Evolutionary conservation across 2,888 invertebrate species (phyloP).

Genomic region (Idaea aversata): DNA sequence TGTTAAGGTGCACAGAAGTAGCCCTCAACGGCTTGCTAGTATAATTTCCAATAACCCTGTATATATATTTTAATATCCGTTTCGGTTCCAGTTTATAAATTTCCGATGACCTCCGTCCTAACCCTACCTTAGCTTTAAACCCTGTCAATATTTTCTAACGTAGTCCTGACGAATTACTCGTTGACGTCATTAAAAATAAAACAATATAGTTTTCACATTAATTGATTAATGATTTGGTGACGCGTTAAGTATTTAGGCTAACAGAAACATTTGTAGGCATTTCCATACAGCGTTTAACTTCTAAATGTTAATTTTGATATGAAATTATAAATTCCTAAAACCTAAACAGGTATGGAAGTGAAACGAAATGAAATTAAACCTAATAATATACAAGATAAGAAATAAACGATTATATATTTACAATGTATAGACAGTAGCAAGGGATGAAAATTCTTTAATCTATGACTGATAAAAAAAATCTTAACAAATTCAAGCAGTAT

Average conservation of each 20-base stretch:
- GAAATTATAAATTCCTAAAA: conserved; percentile 5
- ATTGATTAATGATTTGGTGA: conserved; percentile 5
- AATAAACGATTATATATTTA: conserved; percentile 56
- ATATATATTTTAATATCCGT: conserved; percentile 15
- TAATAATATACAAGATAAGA: conserved; percentile 34
- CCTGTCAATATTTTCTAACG: conserved; percentile 66
- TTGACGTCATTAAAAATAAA: conserved; percentile 36
- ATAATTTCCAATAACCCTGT: no score
- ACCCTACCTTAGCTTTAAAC: conserved; percentile 76
- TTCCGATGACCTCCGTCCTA: conserved; percentile 56
- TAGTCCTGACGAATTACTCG: conserved; percentile 33
- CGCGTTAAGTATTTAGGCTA: conserved; percentile 33
- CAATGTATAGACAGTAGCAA: conserved; percentile 34
- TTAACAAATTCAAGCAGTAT: no score
- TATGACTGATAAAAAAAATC: no score
- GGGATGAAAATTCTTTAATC: no score
- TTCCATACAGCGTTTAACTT: neutral
- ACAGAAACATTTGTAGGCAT: conserved; percentile 13
- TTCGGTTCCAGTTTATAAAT: conserved; percentile 24
- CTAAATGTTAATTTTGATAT: conserved; percentile 19
- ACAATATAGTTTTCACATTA: conserved; percentile 8
- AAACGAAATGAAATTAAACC: conserved; percentile 11
- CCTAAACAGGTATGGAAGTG: conserved; percentile 7
- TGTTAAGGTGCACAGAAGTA: no score
- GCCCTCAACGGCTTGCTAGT: no score